Conservation (phyloP, 2,888 invertebrate genomes). For the Hecatera dysodea region DNA sequence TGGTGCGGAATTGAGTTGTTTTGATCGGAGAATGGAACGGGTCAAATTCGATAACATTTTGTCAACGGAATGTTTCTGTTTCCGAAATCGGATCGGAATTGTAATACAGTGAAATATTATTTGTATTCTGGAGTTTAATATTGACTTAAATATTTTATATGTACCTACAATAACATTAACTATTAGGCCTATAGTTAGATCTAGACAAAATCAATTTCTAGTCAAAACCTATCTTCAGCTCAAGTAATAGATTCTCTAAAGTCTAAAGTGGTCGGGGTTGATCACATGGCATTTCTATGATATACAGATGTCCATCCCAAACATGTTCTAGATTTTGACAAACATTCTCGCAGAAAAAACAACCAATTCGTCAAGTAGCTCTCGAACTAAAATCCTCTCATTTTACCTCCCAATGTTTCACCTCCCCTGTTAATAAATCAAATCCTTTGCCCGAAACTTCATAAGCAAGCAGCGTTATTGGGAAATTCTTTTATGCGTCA, state of each 20-base stretch:
- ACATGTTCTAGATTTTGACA: too few relatives aligned
- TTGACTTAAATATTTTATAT: background rate
- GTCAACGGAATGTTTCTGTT: background rate
- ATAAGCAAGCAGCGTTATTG: conserved; percentile 45
- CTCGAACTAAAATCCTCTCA: background rate
- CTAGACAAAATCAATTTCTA: background rate
- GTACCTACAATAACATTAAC: too few relatives aligned
- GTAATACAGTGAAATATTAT: background rate
- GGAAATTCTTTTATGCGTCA: conserved; percentile 70
- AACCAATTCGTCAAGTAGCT: too few relatives aligned
- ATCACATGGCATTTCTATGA: background rate
- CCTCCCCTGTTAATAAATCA: conserved; percentile 2
- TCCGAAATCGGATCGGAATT: background rate
- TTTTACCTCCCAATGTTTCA: too few relatives aligned
- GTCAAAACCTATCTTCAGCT: background rate
- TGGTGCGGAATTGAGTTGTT: conserved; percentile 33
- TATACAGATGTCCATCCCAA: too few relatives aligned
- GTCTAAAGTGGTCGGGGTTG: background rate
- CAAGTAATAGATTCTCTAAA: background rate
- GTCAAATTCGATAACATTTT: conserved; percentile 34
- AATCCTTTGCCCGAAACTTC: background rate
- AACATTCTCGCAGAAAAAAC: too few relatives aligned
- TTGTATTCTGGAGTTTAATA: background rate
- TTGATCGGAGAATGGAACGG: conserved; percentile 9
- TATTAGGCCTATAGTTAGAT: too few relatives aligned